phyloP scores from a whole-genome alignment of 2,797 vertebrate species.

The Alosa sapidissima region DNA sequence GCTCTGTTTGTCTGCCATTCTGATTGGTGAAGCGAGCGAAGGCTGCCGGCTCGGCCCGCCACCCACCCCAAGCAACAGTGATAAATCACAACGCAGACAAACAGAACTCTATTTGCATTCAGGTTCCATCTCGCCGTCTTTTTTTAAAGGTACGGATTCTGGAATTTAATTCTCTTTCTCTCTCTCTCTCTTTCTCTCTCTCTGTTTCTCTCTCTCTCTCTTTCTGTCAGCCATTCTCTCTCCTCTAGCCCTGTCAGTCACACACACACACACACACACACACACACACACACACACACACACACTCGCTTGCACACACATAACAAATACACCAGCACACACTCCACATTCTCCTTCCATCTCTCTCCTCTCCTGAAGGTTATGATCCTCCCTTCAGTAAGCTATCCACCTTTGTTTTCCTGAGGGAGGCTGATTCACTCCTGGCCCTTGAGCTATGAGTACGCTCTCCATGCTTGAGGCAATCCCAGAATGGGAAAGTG shows the following conservation, averaged over 20 bases:
- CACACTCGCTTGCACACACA: background rate
- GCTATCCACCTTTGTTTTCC: constrained; percentile 19
- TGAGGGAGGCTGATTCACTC: constrained; percentile 16
- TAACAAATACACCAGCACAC: background rate
- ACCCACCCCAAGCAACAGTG: constrained; percentile 47
- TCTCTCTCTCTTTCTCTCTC: background rate
- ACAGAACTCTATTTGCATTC: constrained; percentile 78
- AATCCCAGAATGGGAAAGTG: background rate
- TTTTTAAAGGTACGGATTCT: constrained; percentile 69
- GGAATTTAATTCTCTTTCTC: constrained; percentile 63
- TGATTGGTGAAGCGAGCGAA: constrained; percentile 7
- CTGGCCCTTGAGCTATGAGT: constrained; percentile 11
- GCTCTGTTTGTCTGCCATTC: constrained; percentile 19
- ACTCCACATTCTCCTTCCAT: background rate
- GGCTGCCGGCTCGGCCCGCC: background rate
- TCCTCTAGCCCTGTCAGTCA: constrained; percentile 13
- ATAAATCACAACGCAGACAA: constrained; percentile 75
- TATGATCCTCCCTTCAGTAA: constrained; percentile 18
- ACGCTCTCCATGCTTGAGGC: background rate
- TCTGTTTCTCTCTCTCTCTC: background rate
- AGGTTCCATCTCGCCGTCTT: constrained; percentile 60
- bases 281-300: constrained; percentile 24
- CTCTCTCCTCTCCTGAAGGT: constrained; percentile 16
- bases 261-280: constrained; percentile 1
- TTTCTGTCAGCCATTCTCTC: constrained; percentile 16